Evolutionary conservation across 2,797 vertebrate genomes (phyloP), one percentile per base, ranked within the genome.

Genomic region (Brachyalestes nurse): DNA sequence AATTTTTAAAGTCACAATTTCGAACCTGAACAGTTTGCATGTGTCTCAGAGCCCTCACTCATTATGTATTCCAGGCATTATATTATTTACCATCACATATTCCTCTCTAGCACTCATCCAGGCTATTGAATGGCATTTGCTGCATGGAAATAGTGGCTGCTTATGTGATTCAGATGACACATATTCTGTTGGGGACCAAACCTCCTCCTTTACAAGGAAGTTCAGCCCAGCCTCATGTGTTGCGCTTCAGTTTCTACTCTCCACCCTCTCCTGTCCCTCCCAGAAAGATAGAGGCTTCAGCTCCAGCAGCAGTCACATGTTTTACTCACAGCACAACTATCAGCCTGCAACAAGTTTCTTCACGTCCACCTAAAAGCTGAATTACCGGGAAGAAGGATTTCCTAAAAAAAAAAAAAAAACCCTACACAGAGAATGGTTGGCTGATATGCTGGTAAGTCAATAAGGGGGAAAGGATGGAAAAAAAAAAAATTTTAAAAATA

Each of bases 151-250:
- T 53, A 6, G 5, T 40, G 14, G 9, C 45, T 21, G 47, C 51
- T 67, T 79, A 86, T 83, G 53, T 19, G 64, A 74, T 79, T 85
- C 77, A 84, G 60, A 85, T 71, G 71, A 86, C 74, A 64, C 13
- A 61, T 55, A 76, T 84, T 82, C 62, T n/a, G 28, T 5, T 5
- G 17, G 45, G 1, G 21, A 21, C 23, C 6, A 38, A 28, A 25
- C 40, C 2, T 42, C n/a, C 23, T 25, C 51, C 70, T 28, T n/a
- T 38, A 34, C 49, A 60, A 40, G n/a, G 3, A 19, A 28, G 28
- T 0, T 14, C 19, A 0, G 3, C 6, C 28, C 40, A 17, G 34
- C 34, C 42, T 53, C 6, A 23, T 40, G 21, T 21, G 13, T 9
- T 28, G 13, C n/a, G 21, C 34, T 17, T 74, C 7, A n/a, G 7